Evolutionary conservation across 2,888 invertebrate genomes (phyloP), one percentile per base, ranked within the genome.

Genomic region (Chalcis sispes): DNA sequence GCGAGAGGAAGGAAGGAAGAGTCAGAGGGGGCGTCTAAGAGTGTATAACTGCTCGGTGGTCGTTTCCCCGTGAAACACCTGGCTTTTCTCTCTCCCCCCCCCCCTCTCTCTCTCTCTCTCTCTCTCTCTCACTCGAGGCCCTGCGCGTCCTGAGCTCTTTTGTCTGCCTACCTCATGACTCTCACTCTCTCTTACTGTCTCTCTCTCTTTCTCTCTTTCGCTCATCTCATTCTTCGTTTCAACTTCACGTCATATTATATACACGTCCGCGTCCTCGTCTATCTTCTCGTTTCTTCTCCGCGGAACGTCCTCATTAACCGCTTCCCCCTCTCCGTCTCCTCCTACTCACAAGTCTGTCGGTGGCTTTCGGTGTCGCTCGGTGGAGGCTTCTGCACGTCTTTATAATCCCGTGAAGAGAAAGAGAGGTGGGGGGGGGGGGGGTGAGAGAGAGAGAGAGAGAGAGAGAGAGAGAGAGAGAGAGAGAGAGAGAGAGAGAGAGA

Each of bases 21-120:
- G 40, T 46, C 72, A 25, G 61, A 61, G 69, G 58, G 72, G 62
- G 62, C 54, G 62, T n/a, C n/a, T n/a, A n/a, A n/a, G n/a, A n/a
- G n/a, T n/a, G n/a, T n/a, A n/a, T n/a, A n/a, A 65, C 23, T 42
- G 29, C 42, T 18, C 32, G 61, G 75, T 62, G 70, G 79, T 70
- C 76, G 71, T 80, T 82, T 81, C 81, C 81, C 80, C 79, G 81
- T 75, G 81, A 83, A 84, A 85, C 86, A 84, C 85, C 85, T 85
- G 85, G 85, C 83, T 82, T 74, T 79, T 79, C 82, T 79, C 80
- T 71, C 77, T 72, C 77, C 75, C 42, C 72, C 2, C 8, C 69
- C 66, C 79, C 77, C 78, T 69, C 79, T 79, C 77, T 78, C 80
- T 77, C 82, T 40, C 20, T 80, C 80, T 79, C 81, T 79, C 79